Evolutionary conservation across 2,797 vertebrate genomes (phyloP).

Genomic region (Silurus lanzhouensis): DNA sequence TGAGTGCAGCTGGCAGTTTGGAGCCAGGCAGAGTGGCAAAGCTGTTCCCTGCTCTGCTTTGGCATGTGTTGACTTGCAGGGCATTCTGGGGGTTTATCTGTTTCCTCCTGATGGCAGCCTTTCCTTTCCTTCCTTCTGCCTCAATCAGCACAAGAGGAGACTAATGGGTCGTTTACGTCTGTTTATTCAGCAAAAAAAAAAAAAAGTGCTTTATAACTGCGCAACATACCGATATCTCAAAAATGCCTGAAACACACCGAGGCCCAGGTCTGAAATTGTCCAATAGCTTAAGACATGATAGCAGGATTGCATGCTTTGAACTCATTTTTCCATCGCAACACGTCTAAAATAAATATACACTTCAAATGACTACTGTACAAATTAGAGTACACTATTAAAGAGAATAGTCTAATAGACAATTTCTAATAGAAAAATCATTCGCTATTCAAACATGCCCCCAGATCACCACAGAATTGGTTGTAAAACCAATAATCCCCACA

Average conservation of each 20-base stretch:
- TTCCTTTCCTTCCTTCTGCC: constrained; percentile 77
- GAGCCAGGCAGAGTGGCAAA: constrained; percentile 15
- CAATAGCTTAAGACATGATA: neutral
- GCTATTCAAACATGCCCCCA: neutral
- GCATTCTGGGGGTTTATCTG: constrained; percentile 68
- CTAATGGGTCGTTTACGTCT: neutral
- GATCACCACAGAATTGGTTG: neutral
- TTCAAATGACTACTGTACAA: neutral
- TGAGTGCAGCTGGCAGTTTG: constrained; percentile 52
- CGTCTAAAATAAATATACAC: neutral
- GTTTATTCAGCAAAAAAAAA: neutral
- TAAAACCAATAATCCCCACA: neutral
- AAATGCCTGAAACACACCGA: neutral
- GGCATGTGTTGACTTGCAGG: constrained; percentile 39
- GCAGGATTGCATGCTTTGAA: neutral
- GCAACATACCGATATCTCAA: neutral
- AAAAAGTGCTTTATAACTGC: neutral
- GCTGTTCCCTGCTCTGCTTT: constrained; percentile 13
- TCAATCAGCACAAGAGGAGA: constrained; percentile 28
- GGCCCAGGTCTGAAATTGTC: neutral
- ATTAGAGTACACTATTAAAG: neutral
- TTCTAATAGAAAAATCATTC: neutral
- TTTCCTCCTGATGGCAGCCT: constrained; percentile 72
- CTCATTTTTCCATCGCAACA: neutral
- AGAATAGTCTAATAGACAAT: neutral